These are phyloP conservation scores for Beaufortia kweichowensis DNA, from an alignment of 2,113 vertebrate genomes.

Conservation along the genomic window DNA sequence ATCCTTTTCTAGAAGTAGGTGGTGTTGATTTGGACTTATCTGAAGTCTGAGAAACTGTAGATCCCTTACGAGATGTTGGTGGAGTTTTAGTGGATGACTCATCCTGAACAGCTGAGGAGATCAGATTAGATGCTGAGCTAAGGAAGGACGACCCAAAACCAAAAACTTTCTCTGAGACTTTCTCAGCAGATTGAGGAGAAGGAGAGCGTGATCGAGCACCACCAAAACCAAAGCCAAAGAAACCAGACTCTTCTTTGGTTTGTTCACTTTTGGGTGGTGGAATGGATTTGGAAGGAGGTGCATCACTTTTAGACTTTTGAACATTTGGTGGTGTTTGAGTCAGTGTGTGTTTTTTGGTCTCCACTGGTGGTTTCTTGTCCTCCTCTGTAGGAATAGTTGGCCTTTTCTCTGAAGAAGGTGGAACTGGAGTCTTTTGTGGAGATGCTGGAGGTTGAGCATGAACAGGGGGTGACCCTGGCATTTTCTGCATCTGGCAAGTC, in stretches of 20 bases:
- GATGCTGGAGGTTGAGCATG: conserved; percentile 54
- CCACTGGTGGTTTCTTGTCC: conserved; percentile 61
- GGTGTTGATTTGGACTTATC: conserved; percentile 24
- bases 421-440: conserved; percentile 21
- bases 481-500: conserved; percentile 88
- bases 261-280: conserved; percentile 57
- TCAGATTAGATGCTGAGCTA: conserved; percentile 52
- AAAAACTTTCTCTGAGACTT: conserved; percentile 80
- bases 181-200: conserved; percentile 65
- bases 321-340: conserved; percentile 40
- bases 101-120: conserved; percentile 42
- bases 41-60: conserved; percentile 39
- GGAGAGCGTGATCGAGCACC: conserved; percentile 79
- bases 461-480: conserved; percentile 45
- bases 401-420: conserved; percentile 27
- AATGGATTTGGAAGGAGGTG: conserved; percentile 58
- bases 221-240: conserved; percentile 79
- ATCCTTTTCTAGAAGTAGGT: conserved; percentile 36
- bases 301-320: conserved; percentile 62
- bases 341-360: conserved; percentile 51
- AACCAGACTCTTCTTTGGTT: conserved; percentile 71
- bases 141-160: conserved; percentile 50
- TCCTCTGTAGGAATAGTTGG: conserved; percentile 52
- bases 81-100: conserved; percentile 48
- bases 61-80: conserved; percentile 35